Evolutionary conservation across 92 coral and sea anemone genomes (phyloP).

Genomic region (Parazoanthus darwini): DNA sequence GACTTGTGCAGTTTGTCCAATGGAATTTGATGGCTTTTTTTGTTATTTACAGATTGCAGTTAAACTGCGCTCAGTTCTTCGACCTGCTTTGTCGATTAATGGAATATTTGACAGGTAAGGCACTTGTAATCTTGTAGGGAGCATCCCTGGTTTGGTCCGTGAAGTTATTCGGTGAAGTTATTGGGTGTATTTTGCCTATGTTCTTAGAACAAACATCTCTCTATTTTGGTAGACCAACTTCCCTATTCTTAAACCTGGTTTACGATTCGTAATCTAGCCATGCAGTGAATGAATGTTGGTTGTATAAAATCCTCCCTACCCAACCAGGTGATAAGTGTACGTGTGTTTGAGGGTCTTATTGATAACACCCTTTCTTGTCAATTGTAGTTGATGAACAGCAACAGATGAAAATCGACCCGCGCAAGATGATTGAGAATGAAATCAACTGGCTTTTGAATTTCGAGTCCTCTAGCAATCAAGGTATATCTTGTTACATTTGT

Average conservation of each 20-base stretch:
- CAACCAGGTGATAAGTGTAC: background rate
- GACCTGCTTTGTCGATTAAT: conserved; percentile 86
- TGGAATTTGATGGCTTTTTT: background rate
- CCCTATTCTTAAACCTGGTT: too few relatives aligned
- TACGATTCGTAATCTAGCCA: too few relatives aligned
- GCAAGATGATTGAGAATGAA: conserved; percentile 82
- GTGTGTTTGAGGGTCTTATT: background rate
- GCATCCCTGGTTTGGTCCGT: too few relatives aligned
- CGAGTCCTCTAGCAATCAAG: conserved; percentile 71
- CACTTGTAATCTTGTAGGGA: background rate
- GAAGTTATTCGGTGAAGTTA: background rate
- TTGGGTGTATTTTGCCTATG: too few relatives aligned
- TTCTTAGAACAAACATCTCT: too few relatives aligned
- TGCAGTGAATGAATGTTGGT: too few relatives aligned
- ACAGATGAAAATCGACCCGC: conserved; percentile 81
- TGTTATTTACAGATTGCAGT: conserved; percentile 61
- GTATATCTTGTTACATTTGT: background rate
- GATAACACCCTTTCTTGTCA: background rate
- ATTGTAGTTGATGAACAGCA: conserved; percentile 75
- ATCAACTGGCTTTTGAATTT: conserved; percentile 78
- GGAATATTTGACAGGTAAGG: conserved; percentile 83
- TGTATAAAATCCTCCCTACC: background rate
- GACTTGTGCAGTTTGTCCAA: background rate
- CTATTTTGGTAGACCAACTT: too few relatives aligned
- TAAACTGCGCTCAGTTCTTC: conserved; percentile 76